These are phyloP conservation scores for Ceratina australensis DNA, from an alignment of 1,140 invertebrate genomes.

Conservation along the genomic window DNA sequence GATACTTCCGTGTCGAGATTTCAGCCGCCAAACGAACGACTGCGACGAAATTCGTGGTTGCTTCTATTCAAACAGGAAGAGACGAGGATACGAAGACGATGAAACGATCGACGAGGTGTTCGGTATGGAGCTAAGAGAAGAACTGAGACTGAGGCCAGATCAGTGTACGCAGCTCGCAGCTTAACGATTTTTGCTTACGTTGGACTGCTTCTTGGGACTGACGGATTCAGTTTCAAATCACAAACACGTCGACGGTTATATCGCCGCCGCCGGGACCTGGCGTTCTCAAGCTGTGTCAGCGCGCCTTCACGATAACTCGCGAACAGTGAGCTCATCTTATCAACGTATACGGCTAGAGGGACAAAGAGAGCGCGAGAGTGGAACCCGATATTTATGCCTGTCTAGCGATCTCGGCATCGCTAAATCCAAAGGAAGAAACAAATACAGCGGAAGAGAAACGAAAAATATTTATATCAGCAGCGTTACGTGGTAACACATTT, in stretches of 20 bases:
- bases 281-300: slow-evolving; percentile 67
- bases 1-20: slow-evolving; percentile 9
- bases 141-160: slow-evolving; percentile 37
- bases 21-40: not conserved
- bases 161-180: not conserved
- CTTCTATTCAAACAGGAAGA: not conserved
- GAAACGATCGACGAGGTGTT: slow-evolving; percentile 14
- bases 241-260: slow-evolving; percentile 7
- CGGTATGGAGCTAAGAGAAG: slow-evolving; percentile 22
- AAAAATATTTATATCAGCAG: too few relatives aligned
- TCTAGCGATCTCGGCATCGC: too few relatives aligned
- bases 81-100: not conserved
- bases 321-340: slow-evolving; percentile 22
- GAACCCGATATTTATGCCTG: not conserved
- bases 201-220: slow-evolving; percentile 42
- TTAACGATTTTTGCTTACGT: slow-evolving; percentile 46
- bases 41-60: not conserved
- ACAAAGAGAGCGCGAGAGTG: not conserved
- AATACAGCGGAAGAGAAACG: too few relatives aligned
- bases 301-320: slow-evolving; percentile 50
- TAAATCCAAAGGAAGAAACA: too few relatives aligned
- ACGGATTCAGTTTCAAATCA: slow-evolving; percentile 60
- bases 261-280: not conserved
- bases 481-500: not conserved
- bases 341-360: not conserved